Conservation (phyloP, 2,113 vertebrate species). For the Carassius carassius region DNA sequence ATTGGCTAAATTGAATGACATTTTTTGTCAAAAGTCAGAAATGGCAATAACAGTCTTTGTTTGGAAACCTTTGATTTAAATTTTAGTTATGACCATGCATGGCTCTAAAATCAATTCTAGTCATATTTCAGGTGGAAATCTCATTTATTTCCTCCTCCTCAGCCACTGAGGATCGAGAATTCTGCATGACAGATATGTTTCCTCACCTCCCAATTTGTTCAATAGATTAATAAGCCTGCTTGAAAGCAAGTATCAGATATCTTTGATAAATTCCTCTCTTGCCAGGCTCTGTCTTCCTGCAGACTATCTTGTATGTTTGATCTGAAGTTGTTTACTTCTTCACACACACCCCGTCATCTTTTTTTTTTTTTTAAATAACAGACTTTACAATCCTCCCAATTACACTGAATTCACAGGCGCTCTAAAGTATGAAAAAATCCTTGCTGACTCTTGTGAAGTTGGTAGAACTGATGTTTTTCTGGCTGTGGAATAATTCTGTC, state of each 20-base stretch:
- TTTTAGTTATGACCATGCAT: conserved; percentile 40
- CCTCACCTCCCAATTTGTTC: background rate
- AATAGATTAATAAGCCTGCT: background rate
- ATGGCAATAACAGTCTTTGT: background rate
- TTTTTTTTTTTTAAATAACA: background rate
- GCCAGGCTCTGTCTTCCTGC: background rate
- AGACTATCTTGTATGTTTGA: conserved; percentile 5
- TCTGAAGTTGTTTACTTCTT: conserved; percentile 18
- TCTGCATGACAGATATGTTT: background rate
- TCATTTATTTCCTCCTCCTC: conserved; percentile 30
- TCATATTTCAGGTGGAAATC: conserved; percentile 20
- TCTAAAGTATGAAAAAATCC: background rate
- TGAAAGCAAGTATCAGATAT: background rate
- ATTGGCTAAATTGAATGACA: background rate
- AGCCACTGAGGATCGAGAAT: conserved; percentile 2
- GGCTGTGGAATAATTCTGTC: background rate
- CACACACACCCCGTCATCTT: background rate
- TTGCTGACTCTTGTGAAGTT: conserved; percentile 1
- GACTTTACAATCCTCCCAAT: conserved; percentile 12
- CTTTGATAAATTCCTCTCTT: background rate
- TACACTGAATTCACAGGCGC: background rate
- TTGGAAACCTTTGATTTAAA: conserved; percentile 10
- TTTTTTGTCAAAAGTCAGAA: background rate
- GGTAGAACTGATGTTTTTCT: background rate
- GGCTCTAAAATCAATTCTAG: conserved; percentile 40